Base-by-base conservation (phyloP, 2,113 vertebrate species). In the Myrmecophaga tridactyla region DNA sequence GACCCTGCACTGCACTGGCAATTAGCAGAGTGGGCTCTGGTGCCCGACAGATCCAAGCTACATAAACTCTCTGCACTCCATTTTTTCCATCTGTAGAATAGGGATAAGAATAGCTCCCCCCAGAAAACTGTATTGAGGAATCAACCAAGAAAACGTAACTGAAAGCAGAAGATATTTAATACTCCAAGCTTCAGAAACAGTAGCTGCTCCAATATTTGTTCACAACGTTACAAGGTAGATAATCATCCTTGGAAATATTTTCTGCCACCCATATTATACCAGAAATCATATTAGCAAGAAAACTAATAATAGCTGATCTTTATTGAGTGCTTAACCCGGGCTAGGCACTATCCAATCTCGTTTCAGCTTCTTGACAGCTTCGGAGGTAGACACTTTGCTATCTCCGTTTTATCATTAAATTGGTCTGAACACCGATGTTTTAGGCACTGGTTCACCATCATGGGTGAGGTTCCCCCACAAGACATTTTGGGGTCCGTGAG, bases 401-500 rank as follows among this genome's bases (percentile, higher is more conserved):
- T 46, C 20, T 0, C n/a, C 31, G 17, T 88, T 72, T 69, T 65
- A 58, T 43, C 69, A 27, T 70, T 29, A 92, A 76, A 43, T 56
- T 56, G 48, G n/a, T 11, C 48, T 67, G 21, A 83, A 34, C 41
- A 39, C 11, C 48, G 56, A 41, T 63, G 46, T 89, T 73, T 41
- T 65, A 34, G 43, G 31, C 63, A 39, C 53, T 65, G 23, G 29
- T 34, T 58, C 43, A 43, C 21, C 41, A 69, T 13, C n/a, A 2
- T 36, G 60, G 27, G 6, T 58, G 76, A 72, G 39, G 21, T n/a
- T 76, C 31, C 77, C 15, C 11, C 31, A 36, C 18, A 13, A 82
- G 7, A 39, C 34, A 41, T 91, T 81, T 73, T 81, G 36, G 77
- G 18, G 91, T 43, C 92, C 77, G 18, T 17, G 48, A 93, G 18